Conservation (phyloP, 2,113 vertebrate genomes). For the Psittacula cyanocephala region DNA sequence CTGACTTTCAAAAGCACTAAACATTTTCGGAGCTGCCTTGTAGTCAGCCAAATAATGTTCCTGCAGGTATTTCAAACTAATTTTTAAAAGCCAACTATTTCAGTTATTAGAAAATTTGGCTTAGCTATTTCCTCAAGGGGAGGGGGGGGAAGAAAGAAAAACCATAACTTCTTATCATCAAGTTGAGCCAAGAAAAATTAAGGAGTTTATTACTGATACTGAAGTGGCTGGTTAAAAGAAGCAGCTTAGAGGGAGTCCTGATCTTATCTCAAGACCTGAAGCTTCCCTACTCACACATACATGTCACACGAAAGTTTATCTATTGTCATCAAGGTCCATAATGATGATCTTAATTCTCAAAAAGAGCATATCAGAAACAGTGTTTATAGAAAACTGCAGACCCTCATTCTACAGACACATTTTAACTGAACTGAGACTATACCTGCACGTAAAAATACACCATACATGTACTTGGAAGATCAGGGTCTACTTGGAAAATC, state of each 20-base stretch:
- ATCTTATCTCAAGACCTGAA: background rate
- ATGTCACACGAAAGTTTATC: background rate
- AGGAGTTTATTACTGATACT: background rate
- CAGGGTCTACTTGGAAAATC: background rate
- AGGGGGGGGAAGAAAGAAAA: background rate
- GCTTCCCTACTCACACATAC: background rate
- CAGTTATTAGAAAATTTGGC: slow-evolving; percentile 1
- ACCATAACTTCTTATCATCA: background rate
- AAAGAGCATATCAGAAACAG: background rate
- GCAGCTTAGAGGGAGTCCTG: background rate
- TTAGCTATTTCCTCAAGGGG: background rate
- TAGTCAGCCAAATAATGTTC: background rate
- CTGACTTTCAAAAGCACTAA: slow-evolving; percentile 53
- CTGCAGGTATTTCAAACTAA: slow-evolving; percentile 28
- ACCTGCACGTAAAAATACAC: background rate
- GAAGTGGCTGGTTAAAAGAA: background rate
- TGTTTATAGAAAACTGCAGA: background rate
- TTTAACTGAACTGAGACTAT: background rate
- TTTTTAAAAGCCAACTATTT: slow-evolving; percentile 13
- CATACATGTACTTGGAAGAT: background rate
- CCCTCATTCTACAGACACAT: background rate
- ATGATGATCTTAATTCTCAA: background rate
- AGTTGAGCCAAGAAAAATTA: background rate
- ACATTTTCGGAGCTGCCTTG: slow-evolving; percentile 16
- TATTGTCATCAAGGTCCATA: background rate